Evolutionary conservation across 2,888 invertebrate genomes (phyloP), one percentile per base, ranked within the genome.

Genomic region (Aleiodes leptofemur): DNA sequence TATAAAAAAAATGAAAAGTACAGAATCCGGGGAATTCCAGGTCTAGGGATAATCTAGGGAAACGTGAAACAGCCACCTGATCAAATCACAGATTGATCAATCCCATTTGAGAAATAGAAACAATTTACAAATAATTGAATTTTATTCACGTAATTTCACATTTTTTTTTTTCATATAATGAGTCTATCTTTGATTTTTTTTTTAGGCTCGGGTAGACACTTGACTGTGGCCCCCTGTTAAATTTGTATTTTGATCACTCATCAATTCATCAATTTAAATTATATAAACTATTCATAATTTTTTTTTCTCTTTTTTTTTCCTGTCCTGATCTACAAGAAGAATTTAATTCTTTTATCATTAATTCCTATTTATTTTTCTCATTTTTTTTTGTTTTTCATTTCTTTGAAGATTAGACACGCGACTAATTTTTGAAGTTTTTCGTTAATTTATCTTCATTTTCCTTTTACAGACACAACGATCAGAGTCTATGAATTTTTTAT

Each of bases 121-220:
- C 23, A 23, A 23, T 23, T 82, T 85, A 85, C 23, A 23, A 23
- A 82, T 81, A 83, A 84, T 68, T 53, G 6, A 16, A 43, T 84
- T 78, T 81, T 64, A 7, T 50, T 68, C n/a, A 31, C 31, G 34
- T 80, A 79, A 79, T 82, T 83, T 84, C 83, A 23, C 85, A 86
- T 86, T 82, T 86, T 86, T 71, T 57, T 14, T 57, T 69, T 71
- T 64, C 50, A 85, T 81, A 82, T 82, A 79, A 84, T 86, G 86
- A 86, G 84, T 88, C 86, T 88, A 88, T 86, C 82, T 88, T 89
- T 88, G 88, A 88, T 88, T 85, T 79, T 81, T 88, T 23, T 23
- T 23, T 23, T 88, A 89, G 88, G 88, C 88, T 87, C 80, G 86
- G 87, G 87, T 83, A 56, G 85, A 85, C 86, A 78, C 85, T 80